These are phyloP conservation scores for Anguilla japonica DNA, from an alignment of 2,113 vertebrate genomes.

Conservation along the genomic window DNA sequence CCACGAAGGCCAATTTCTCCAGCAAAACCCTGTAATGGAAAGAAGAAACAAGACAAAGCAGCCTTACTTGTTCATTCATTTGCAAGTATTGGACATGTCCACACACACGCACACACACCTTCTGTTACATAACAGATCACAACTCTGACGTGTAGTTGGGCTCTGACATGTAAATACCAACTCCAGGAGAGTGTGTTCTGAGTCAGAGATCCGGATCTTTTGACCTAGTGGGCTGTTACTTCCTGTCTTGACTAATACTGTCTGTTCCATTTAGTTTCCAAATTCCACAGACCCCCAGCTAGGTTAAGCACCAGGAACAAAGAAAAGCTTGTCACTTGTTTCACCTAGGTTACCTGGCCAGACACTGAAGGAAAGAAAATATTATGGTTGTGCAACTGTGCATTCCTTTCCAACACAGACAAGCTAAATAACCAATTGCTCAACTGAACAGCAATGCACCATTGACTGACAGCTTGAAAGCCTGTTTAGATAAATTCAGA, in stretches of 20 bases:
- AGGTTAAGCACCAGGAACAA: not conserved
- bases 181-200: not conserved
- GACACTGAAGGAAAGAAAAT: not conserved
- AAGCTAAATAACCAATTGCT: not conserved
- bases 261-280: not conserved
- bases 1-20: conserved; percentile 68
- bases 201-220: not conserved
- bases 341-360: too few species aligned
- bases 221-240: not conserved
- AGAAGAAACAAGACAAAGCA: not conserved
- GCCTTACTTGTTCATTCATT: not conserved
- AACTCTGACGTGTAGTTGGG: too few species aligned
- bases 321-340: too few species aligned
- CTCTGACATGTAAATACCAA: not conserved
- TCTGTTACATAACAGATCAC: too few species aligned
- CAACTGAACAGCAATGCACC: too few species aligned
- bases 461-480: too few species aligned
- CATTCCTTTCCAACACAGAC: not conserved
- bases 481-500: too few species aligned
- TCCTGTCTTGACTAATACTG: not conserved
- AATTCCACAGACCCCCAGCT: not conserved
- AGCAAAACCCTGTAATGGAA: conserved; percentile 66
- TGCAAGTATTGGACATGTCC: not conserved
- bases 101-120: too few species aligned
- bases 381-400: not conserved